Evolutionary conservation across 2,888 invertebrate genomes (phyloP).

Genomic region (Lysandra coridon): DNA sequence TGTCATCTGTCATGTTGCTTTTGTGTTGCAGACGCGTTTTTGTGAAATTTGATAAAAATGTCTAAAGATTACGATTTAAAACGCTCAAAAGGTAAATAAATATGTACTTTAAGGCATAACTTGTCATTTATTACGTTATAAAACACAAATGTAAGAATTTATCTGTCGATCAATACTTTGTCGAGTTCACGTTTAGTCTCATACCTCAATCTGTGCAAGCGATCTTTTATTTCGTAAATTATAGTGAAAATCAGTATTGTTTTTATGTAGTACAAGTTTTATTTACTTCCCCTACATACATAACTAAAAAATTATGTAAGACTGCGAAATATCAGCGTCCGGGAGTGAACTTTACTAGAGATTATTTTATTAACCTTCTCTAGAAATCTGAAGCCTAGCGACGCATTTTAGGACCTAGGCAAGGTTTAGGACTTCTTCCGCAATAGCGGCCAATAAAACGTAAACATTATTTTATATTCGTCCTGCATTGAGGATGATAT

Average conservation of each 20-base stretch:
- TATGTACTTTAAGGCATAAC: conserved; percentile 20
- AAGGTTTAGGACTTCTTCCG: no score
- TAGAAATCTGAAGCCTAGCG: neutral
- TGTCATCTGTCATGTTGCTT: conserved; percentile 30
- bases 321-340: neutral
- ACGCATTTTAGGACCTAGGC: neutral
- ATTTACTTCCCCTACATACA: neutral
- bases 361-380: neutral
- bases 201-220: neutral
- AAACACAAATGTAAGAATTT: neutral
- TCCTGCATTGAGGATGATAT: neutral
- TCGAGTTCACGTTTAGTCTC: neutral
- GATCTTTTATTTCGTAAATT: neutral
- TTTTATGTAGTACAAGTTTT: neutral
- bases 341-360: neutral
- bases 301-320: neutral
- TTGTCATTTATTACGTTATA: neutral
- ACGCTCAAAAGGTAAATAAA: conserved; percentile 25
- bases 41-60: conserved; percentile 25
- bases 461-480: no score
- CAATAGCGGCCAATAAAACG: no score
- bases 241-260: neutral
- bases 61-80: conserved; percentile 24
- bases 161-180: conserved; percentile 11
- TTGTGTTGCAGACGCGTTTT: conserved; percentile 18